phyloP scores from a whole-genome alignment of 1,140 invertebrate species.

The Daktulosphaira vitifoliae region DNA sequence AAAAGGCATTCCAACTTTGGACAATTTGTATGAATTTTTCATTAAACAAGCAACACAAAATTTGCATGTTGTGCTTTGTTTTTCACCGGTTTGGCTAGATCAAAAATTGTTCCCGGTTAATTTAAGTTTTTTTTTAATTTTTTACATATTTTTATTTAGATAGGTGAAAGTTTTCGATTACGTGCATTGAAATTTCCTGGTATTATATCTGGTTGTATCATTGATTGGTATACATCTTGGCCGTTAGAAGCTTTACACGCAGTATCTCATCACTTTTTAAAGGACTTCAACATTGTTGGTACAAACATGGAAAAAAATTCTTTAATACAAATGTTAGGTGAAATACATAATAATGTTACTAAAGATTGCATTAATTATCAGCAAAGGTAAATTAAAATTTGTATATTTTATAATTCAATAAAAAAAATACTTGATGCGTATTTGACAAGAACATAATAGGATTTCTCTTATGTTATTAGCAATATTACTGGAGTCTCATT shows the following conservation, averaged over 20 bases:
- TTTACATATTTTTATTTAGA: slow-evolving; percentile 44
- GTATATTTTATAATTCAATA: too few species aligned
- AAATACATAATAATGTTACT: slow-evolving; percentile 90
- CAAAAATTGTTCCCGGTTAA: background rate
- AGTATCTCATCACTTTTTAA: slow-evolving; percentile 85
- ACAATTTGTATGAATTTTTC: slow-evolving; percentile 91
- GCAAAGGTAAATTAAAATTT: slow-evolving; percentile 51
- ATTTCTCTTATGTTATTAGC: too few species aligned
- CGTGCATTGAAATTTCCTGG: slow-evolving; percentile 88
- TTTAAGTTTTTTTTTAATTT: background rate
- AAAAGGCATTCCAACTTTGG: slow-evolving; percentile 66
- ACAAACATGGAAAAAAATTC: slow-evolving; percentile 70
- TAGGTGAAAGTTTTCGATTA: slow-evolving; percentile 81
- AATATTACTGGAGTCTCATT: too few species aligned
- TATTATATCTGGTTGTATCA: slow-evolving; percentile 89
- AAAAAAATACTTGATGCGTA: too few species aligned
- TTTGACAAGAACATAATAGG: too few species aligned
- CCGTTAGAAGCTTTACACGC: slow-evolving; percentile 86
- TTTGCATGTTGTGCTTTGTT: slow-evolving; percentile 90
- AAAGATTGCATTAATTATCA: slow-evolving; percentile 83
- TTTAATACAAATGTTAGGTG: slow-evolving; percentile 78
- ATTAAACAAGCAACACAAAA: slow-evolving; percentile 82
- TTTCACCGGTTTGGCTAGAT: slow-evolving; percentile 70
- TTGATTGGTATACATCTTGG: slow-evolving; percentile 98
- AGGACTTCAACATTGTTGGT: slow-evolving; percentile 82